Base-by-base conservation (phyloP, 2,797 vertebrate genomes). In the Argentina silus region DNA sequence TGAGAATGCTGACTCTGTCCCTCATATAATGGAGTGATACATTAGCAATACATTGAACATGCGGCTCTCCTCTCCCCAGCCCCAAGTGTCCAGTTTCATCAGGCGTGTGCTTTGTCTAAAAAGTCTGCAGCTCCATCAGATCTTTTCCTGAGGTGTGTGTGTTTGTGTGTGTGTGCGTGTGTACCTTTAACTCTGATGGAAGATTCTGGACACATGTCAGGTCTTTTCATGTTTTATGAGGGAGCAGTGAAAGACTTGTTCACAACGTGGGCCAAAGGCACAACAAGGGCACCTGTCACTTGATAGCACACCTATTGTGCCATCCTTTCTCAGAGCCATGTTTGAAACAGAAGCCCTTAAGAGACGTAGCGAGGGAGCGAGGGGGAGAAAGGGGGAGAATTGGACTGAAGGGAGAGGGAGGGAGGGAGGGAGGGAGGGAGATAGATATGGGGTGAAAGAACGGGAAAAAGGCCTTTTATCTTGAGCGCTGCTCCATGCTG, bases 221-320 rank as follows among this genome's bases (percentile, higher is more conserved):
- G 81, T 82, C 78, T 78, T 86, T 91, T 90, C 84, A 87, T 90
- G 89, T 92, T 90, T 90, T 86, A 89, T 85, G 86, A 89, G 83
- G 86, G 79, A 73, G 80, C 73, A 17, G 50, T 75, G 81, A 27
- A 85, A 84, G 86, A 76, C 88, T 90, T 88, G 89, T 90, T 92
- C 87, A 77, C 83, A 80, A 76, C 74, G 74, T 72, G 84, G 82
- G 86, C 75, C 83, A 86, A 89, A 89, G 81, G 87, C 85, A 87
- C 83, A 87, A 89, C 87, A 92, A 87, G 88, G 86, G 83, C 84
- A 82, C 81, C 87, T 87, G 89, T 88, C 90, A 92, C 83, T 81
- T 79, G 84, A 89, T 86, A 87, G 86, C 74, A 48, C 81, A 78
- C 82, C 87, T 87, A 82, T 90, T 88, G 88, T 88, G 83, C 79